phyloP scores from a whole-genome alignment of 2,113 vertebrate genomes.

The Pygoscelis antarcticus region DNA sequence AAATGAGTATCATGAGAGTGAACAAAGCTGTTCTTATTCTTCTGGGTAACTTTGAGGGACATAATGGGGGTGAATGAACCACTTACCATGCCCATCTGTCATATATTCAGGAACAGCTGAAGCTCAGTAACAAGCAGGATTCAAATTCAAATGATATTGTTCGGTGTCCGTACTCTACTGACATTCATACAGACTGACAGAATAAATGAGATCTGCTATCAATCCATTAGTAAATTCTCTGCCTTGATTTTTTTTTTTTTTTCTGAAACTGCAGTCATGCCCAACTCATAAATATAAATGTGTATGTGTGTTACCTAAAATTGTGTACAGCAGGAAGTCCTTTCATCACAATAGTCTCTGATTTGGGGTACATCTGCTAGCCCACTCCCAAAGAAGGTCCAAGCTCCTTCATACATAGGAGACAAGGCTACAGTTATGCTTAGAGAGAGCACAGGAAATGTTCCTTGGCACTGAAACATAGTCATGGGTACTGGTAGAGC shows the following conservation, averaged over 20 bases:
- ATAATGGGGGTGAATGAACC: background rate
- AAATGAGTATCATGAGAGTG: background rate
- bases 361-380: background rate
- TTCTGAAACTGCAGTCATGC: background rate
- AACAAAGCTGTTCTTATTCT: background rate
- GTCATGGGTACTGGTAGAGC: background rate
- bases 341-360: background rate
- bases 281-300: background rate
- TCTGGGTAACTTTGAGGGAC: background rate
- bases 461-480: background rate
- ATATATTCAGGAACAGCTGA: conserved; percentile 7
- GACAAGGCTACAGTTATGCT: background rate
- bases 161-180: background rate
- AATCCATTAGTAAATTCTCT: background rate
- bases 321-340: background rate
- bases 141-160: background rate
- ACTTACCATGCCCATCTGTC: background rate
- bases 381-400: background rate
- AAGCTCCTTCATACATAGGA: background rate
- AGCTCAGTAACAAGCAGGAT: background rate
- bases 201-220: background rate
- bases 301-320: background rate
- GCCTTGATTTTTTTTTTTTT: background rate
- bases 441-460: background rate
- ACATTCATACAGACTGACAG: background rate